Evolutionary conservation across 2,113 vertebrate species (phyloP).

Genomic region (Cyphomyrus discorhynchus): DNA sequence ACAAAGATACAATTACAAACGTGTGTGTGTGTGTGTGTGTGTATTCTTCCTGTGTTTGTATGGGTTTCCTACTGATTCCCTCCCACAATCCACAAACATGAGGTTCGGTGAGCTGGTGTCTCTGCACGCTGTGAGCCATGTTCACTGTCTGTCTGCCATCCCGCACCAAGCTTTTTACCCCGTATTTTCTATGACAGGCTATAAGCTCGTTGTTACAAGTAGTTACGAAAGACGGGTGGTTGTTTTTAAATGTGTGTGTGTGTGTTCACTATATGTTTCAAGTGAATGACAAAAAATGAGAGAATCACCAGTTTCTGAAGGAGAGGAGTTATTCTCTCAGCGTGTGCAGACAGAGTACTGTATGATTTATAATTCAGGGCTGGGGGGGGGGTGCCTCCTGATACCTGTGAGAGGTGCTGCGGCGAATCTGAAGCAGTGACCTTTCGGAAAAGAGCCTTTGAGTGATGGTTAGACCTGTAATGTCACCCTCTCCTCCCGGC

Average conservation of each 20-base stretch:
- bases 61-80: not conserved
- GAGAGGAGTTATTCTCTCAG: not conserved
- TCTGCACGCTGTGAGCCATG: not conserved
- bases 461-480: slow-evolving; percentile 28
- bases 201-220: not conserved
- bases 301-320: not conserved
- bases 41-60: not conserved
- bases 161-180: not conserved
- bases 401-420: not conserved
- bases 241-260: too few species aligned
- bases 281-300: not conserved
- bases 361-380: slow-evolving; percentile 15
- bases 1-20: too few species aligned
- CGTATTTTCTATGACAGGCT: not conserved
- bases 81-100: not conserved
- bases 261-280: not conserved
- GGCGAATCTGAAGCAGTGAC: not conserved
- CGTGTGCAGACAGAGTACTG: too few species aligned
- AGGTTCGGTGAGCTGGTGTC: not conserved
- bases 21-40: not conserved
- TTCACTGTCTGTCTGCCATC: not conserved
- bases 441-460: slow-evolving; percentile 8
- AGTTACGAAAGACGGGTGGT: not conserved
- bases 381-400: not conserved
- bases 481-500: slow-evolving; percentile 38